Percentiles rank a stretch among this genome's conserved stretches.
Evolutionary conservation across 2,888 invertebrate genomes (phyloP).

Genomic region (Buathra laborator): DNA sequence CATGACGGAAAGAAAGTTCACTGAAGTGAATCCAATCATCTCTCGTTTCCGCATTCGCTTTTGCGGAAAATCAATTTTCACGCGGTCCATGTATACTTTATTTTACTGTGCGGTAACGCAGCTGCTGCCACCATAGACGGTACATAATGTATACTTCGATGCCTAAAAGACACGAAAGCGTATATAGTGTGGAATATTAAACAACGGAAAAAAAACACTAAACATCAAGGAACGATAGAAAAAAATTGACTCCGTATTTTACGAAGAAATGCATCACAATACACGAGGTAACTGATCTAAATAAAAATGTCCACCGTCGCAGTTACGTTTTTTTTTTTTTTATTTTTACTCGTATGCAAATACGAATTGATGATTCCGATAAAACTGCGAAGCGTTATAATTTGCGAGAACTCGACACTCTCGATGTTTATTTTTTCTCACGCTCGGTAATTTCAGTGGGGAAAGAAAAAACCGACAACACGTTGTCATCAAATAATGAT

Average conservation of each 20-base stretch:
- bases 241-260: neutral
- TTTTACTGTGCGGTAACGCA: neutral
- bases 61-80: conserved; percentile 14
- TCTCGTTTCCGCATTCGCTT: neutral
- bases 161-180: neutral
- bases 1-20: neutral
- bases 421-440: neutral
- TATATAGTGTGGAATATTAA: neutral
- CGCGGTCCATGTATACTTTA: neutral
- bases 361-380: neutral
- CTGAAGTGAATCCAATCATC: neutral
- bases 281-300: neutral
- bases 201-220: neutral
- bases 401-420: neutral
- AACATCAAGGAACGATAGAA: neutral
- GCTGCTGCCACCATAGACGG: neutral
- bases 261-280: neutral
- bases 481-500: neutral
- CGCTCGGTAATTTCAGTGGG: neutral
- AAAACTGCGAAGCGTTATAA: neutral
- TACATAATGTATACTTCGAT: neutral
- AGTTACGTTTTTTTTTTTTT: neutral
- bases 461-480: neutral
- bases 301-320: neutral
- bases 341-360: neutral